Percentiles rank a stretch among this genome's conserved stretches.
phyloP scores from a whole-genome alignment of 2,797 vertebrate species.

The Esox masquinongy region DNA sequence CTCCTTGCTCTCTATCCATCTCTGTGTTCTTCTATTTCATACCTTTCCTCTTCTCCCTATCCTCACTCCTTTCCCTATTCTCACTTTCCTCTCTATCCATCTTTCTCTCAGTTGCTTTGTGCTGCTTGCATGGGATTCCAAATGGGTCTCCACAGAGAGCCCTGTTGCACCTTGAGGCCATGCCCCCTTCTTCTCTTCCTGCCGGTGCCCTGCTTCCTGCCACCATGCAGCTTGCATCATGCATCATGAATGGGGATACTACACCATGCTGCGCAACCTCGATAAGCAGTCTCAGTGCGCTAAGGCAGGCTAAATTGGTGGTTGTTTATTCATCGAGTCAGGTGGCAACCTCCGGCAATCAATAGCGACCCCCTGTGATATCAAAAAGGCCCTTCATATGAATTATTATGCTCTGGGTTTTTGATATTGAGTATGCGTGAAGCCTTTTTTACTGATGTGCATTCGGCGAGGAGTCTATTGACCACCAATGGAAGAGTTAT shows the following conservation, averaged over 20 bases:
- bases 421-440: slow-evolving; percentile 24
- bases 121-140: slow-evolving; percentile 24
- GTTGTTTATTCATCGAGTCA: slow-evolving; percentile 66
- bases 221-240: slow-evolving; percentile 52
- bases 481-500: background rate
- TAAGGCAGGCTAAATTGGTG: slow-evolving; percentile 28
- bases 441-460: background rate
- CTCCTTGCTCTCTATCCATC: too few species aligned
- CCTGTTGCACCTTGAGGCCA: slow-evolving; percentile 41
- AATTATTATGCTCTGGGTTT: slow-evolving; percentile 17
- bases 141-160: slow-evolving; percentile 45
- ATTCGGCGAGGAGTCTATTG: background rate
- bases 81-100: background rate
- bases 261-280: slow-evolving; percentile 38
- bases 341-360: slow-evolving; percentile 47
- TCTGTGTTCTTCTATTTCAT: background rate
- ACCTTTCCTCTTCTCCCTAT: background rate
- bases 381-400: slow-evolving; percentile 30
- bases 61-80: background rate
- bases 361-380: slow-evolving; percentile 34
- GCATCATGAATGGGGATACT: slow-evolving; percentile 59
- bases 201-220: slow-evolving; percentile 39
- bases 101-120: slow-evolving; percentile 16
- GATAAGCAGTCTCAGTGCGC: background rate
- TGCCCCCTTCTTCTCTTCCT: slow-evolving; percentile 43